Evolutionary conservation across 2,113 vertebrate species (phyloP).

Genomic region (Leptodactylus fuscus): DNA sequence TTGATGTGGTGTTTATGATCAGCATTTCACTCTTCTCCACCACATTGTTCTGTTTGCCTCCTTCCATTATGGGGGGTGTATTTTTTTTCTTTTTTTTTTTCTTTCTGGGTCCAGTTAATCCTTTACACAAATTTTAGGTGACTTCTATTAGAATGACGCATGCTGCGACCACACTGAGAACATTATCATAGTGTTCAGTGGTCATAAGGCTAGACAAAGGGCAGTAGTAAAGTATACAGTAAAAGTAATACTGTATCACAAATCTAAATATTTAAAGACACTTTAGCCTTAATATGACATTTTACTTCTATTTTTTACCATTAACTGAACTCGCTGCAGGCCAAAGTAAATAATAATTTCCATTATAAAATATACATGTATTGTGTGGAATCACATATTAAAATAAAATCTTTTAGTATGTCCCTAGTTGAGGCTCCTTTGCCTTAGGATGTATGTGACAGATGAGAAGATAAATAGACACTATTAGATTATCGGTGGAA

Average conservation of each 20-base stretch:
- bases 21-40: slow-evolving; percentile 66
- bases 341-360: not conserved
- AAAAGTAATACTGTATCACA: too few relatives aligned
- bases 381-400: too few relatives aligned
- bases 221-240: too few relatives aligned
- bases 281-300: too few relatives aligned
- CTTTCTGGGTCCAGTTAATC: slow-evolving; percentile 26
- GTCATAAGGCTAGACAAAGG: not conserved
- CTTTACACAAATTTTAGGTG: not conserved
- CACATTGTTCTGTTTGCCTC: slow-evolving; percentile 5
- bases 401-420: too few relatives aligned
- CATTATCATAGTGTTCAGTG: too few relatives aligned
- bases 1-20: slow-evolving; percentile 77
- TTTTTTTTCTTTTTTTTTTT: not conserved
- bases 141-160: not conserved
- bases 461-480: too few relatives aligned
- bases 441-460: too few relatives aligned
- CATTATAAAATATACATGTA: not conserved
- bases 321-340: not conserved
- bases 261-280: too few relatives aligned
- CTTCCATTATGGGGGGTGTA: not conserved
- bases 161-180: not conserved
- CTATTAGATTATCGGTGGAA: too few relatives aligned
- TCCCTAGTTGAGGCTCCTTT: too few relatives aligned
- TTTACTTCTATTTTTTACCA: too few relatives aligned